Conservation (phyloP, 1,140 invertebrate species). For the Lanistes nyassanus region DNA sequence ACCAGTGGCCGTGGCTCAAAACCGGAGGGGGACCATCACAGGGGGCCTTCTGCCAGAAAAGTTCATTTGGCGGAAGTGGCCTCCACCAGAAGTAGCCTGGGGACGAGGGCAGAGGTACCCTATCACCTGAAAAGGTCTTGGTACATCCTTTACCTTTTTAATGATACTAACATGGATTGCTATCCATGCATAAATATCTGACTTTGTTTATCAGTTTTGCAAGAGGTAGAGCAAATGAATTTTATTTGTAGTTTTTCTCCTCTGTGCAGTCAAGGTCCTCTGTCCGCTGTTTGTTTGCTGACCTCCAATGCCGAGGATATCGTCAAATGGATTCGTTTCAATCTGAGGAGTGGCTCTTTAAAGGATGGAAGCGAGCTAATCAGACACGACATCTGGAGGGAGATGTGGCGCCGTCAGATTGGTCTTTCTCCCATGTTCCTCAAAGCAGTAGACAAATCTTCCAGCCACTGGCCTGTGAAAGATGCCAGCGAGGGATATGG, state of each 20-base stretch:
- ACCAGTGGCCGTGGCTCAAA: too few relatives aligned
- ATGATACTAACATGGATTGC: too few relatives aligned
- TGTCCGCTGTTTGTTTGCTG: background rate
- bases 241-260: background rate
- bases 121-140: too few relatives aligned
- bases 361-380: constrained; percentile 8
- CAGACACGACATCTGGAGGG: background rate
- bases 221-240: background rate
- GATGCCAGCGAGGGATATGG: constrained; percentile 11
- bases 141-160: too few relatives aligned
- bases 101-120: too few relatives aligned
- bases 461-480: constrained; percentile 12
- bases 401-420: constrained; percentile 10
- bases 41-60: too few relatives aligned
- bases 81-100: too few relatives aligned
- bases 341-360: background rate
- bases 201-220: too few relatives aligned
- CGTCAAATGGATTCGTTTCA: constrained; percentile 5
- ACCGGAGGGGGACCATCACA: too few relatives aligned
- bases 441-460: constrained; percentile 7
- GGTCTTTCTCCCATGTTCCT: constrained; percentile 13
- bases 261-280: constrained; percentile 10
- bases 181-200: too few relatives aligned
- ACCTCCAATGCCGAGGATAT: background rate
- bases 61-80: too few relatives aligned